These are phyloP conservation scores for Lottia scabra DNA, from an alignment of 2,888 invertebrate genomes.

Conservation along the genomic window DNA sequence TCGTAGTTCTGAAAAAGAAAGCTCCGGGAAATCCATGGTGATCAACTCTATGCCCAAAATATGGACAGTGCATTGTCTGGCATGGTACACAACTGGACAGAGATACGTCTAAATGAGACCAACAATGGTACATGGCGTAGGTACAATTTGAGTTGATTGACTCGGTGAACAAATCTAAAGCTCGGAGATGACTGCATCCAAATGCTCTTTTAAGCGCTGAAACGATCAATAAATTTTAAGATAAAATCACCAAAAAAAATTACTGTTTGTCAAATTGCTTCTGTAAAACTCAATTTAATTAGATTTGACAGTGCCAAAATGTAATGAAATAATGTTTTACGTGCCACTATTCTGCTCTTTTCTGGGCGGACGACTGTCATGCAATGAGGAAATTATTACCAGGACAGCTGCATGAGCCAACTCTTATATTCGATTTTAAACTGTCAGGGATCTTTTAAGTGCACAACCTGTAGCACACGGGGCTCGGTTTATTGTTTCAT, in stretches of 20 bases:
- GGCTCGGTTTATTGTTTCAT: too few relatives aligned
- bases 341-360: too few relatives aligned
- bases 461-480: too few relatives aligned
- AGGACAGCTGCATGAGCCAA: too few relatives aligned
- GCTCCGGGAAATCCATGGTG: slow-evolving; percentile 13
- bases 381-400: too few relatives aligned
- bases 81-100: slow-evolving; percentile 74
- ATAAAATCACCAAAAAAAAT: background rate
- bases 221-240: slow-evolving; percentile 5
- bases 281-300: too few relatives aligned
- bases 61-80: slow-evolving; percentile 26
- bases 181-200: slow-evolving; percentile 88
- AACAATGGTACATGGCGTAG: slow-evolving; percentile 83
- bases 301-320: too few relatives aligned
- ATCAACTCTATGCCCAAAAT: slow-evolving; percentile 38
- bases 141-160: slow-evolving; percentile 81
- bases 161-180: slow-evolving; percentile 85
- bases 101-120: slow-evolving; percentile 82
- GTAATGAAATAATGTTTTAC: too few relatives aligned
- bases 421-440: too few relatives aligned
- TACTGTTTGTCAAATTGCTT: too few relatives aligned
- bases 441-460: too few relatives aligned
- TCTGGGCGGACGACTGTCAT: too few relatives aligned
- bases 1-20: slow-evolving; percentile 22
- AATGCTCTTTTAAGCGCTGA: slow-evolving; percentile 67